Percentiles rank a stretch among this genome's conserved stretches.
These are phyloP conservation scores for Synanthedon myopaeformis DNA, from an alignment of 2,888 invertebrate genomes.

Conservation along the genomic window DNA sequence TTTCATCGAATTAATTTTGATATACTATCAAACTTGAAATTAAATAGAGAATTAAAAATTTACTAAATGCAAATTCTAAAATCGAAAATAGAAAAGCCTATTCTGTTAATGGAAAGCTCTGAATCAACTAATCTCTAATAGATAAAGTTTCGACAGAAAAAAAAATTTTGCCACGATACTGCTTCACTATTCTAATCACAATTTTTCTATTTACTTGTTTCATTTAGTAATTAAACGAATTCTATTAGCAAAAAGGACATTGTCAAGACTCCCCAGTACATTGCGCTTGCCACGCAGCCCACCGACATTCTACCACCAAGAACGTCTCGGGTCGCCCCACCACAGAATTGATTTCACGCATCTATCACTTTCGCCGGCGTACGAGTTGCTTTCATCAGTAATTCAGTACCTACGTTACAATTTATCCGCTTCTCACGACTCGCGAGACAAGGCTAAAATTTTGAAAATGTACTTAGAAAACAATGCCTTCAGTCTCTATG, in stretches of 20 bases:
- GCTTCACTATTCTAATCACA: not conserved
- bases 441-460: constrained; percentile 1
- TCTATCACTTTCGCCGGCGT: constrained; percentile 54
- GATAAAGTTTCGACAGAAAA: no score
- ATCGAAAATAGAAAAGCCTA: no score
- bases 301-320: constrained; percentile 6
- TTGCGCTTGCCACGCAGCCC: constrained; percentile 5
- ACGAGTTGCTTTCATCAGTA: constrained; percentile 49
- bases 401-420: constrained; percentile 35
- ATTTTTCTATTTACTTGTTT: not conserved
- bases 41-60: no score
- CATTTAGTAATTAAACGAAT: no score
- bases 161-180: no score
- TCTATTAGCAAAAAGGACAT: no score
- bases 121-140: no score
- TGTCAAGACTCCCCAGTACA: constrained; percentile 6
- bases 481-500: no score
- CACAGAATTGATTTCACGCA: constrained; percentile 45
- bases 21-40: no score
- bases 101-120: no score
- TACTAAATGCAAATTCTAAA: no score
- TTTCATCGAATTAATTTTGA: no score
- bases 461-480: constrained; percentile 1
- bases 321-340: constrained; percentile 40
- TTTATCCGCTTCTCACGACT: constrained; percentile 10